Evolutionary conservation across 2,888 invertebrate genomes (phyloP), one percentile per base, ranked within the genome.

Genomic region (Pantelozetes paolii): DNA sequence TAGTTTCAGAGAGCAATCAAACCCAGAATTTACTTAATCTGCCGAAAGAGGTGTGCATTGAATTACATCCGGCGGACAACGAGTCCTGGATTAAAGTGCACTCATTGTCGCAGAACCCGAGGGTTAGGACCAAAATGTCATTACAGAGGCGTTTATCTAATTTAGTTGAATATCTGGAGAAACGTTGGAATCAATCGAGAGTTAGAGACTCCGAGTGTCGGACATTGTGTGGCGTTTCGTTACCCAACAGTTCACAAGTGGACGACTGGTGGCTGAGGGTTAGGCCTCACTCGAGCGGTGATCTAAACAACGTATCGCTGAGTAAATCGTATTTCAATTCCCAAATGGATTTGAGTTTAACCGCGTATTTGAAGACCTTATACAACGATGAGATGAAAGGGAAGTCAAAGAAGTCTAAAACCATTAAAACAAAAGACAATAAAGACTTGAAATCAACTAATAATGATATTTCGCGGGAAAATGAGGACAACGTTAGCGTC

Each of bases 41-140:
- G 76, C 94, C 94, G 28, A 85, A 88, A 59, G 88, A 90, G 81
- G 87, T 94, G 40, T 85, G 86, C 71, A 87, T 95, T 71, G 86
- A 88, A 81, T 84, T 93, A 77, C 86, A 87, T 75, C 94, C 96
- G 30, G 88, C 89, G 75, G 88, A 88, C 79, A 89, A 90, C 83
- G 84, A 85, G 77, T 88, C 92, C 32, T 94, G 93, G 89, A 86
- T 90, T 79, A 87, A 88, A 79, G 93, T 96, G 40, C 94, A 94
- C 76, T 80, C 79, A 9, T 84, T 91, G 73, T 90, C 94, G 1
- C 94, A 94, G 85, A 96, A 96, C 86, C 96, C 96, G 36, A 87
- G 94, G 78, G 86, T 90, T 6, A 86, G 88, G 75, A 87, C 89
- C 50, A 85, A 87, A 69, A 84, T 91, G 72, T 88, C 91, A 28